Evolutionary conservation across 1,140 invertebrate genomes (phyloP).

Genomic region (Brachionus calyciflorus): DNA sequence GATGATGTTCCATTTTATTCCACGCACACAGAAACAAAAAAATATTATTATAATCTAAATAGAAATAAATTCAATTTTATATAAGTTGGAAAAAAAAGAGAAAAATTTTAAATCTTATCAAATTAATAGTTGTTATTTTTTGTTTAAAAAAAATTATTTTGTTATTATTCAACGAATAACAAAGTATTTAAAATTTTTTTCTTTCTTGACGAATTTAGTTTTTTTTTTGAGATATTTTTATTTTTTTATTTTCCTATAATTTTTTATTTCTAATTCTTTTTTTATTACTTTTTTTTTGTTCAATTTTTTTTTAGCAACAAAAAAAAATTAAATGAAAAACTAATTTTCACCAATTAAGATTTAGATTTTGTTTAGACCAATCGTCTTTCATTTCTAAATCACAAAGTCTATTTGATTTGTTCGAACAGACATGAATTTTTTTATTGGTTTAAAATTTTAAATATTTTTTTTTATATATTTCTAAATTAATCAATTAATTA

Average conservation of each 20-base stretch:
- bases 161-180: background rate
- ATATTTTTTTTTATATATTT: too few relatives aligned
- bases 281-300: conserved; percentile 32
- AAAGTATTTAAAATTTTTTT: conserved; percentile 10
- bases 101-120: conserved; percentile 5
- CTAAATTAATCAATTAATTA: conserved; percentile 32
- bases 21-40: background rate
- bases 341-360: conserved; percentile 36
- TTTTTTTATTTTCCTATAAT: background rate
- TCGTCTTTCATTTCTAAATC: background rate
- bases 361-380: background rate
- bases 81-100: too few relatives aligned
- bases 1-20: background rate
- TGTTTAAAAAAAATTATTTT: background rate
- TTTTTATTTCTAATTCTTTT: conserved; percentile 34
- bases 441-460: background rate
- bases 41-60: background rate
- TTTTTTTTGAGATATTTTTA: background rate
- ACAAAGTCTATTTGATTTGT: background rate
- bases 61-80: background rate
- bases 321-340: conserved; percentile 9
- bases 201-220: background rate
- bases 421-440: background rate
- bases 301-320: background rate
- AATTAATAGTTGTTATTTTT: background rate